Base-by-base conservation (phyloP, 2,113 vertebrate genomes). In the Hemibagrus wyckioides region DNA sequence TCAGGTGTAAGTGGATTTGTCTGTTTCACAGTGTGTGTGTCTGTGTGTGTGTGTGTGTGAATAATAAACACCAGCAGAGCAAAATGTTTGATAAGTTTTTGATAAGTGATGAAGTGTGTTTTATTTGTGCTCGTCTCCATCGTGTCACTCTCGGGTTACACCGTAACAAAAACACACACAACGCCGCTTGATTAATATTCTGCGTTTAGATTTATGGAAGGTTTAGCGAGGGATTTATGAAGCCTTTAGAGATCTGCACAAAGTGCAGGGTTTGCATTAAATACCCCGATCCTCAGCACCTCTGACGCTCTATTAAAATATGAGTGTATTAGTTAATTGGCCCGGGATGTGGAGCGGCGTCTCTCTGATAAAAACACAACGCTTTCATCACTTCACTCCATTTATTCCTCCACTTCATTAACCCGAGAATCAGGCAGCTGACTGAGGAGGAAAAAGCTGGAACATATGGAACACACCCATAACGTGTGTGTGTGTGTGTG, bases 311-410 rank as follows among this genome's bases (percentile, higher is more conserved):
- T 52, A 69, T 89, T 85, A 91, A 91, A 89, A 90, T 89, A 91
- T 90, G 86, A 80, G 79, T 41, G 56, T 86, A 88, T 91, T 90
- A 90, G 85, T 87, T 91, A 88, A 88, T 88, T 88, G 85, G 82
- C 75, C 44, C 17, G 48, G 41, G 86, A 84, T 52, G 71, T 85
- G 85, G 86, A 83, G 86, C 88, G 84, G 65, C 82, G 81, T 76
- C 75, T 82, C 83, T 86, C 69, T 13, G 33, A 88, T 85, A 83
- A 89, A 84, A 85, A 86, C 44, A 61, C 82, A 86, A 77, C 61
- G 59, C 88, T 83, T 89, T 88, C 69, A 89, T 52, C 65, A 21
- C 86, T 88, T 83, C 54, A 21, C 50, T 67, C 59, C 85, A 85
- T 83, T 77, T 85, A 87, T 90, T 81, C 83, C 80, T 86, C 56